Evolutionary conservation across 2,113 vertebrate species (phyloP).

Genomic region (Saccopteryx bilineata): DNA sequence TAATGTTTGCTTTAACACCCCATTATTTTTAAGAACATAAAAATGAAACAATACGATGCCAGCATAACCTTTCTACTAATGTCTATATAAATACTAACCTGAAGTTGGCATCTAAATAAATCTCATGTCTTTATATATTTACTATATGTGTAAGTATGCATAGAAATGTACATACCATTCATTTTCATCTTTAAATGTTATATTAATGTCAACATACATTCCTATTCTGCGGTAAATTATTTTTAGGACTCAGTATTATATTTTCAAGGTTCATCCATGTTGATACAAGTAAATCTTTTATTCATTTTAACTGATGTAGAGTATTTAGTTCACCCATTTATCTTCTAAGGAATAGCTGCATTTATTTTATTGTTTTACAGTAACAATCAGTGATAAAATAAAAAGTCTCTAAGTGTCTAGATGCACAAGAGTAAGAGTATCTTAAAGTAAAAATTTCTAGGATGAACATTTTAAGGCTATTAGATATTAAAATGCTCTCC

Average conservation of each 20-base stretch:
- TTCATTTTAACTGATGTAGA: not conserved
- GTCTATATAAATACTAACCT: not conserved
- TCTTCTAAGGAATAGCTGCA: not conserved
- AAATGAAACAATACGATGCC: not conserved
- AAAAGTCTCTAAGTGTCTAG: not conserved
- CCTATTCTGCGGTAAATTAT: not conserved
- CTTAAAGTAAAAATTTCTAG: constrained; percentile 28
- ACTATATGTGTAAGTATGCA: not conserved
- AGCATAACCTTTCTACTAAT: not conserved
- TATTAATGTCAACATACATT: not conserved
- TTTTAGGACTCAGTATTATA: not conserved
- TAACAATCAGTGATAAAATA: not conserved
- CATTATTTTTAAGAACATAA: not conserved
- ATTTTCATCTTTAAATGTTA: not conserved
- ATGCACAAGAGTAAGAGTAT: not conserved
- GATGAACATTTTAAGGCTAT: not conserved
- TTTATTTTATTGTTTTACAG: not conserved
- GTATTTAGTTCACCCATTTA: not conserved
- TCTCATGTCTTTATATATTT: not conserved
- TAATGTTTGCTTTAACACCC: not conserved
- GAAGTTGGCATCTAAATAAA: not conserved
- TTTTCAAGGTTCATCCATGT: not conserved
- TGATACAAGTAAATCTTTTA: not conserved
- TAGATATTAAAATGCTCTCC: not conserved
- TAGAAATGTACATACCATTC: not conserved